phyloP scores from a whole-genome alignment of 2,888 invertebrate species.

The Cantharis lateralis region DNA sequence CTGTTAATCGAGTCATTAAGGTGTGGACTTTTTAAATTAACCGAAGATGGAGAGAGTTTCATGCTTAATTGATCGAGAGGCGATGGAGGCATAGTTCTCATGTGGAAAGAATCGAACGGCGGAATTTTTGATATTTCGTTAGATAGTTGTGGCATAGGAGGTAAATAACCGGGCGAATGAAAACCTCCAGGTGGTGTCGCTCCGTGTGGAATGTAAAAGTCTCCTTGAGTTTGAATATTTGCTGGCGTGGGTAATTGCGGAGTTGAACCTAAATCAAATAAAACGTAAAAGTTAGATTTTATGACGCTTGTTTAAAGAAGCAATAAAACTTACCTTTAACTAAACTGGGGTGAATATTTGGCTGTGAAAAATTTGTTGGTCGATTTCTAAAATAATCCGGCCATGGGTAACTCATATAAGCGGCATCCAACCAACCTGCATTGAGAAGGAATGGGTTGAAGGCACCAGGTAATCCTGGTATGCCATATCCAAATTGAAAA shows the following conservation, averaged over 20 bases:
- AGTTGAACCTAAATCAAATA: constrained; percentile 55
- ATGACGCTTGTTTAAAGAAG: not conserved
- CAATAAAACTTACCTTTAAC: constrained; percentile 63
- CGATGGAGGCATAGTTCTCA: constrained; percentile 41
- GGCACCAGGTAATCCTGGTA: constrained; percentile 65
- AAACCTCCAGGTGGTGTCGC: constrained; percentile 32
- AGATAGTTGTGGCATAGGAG: constrained; percentile 64
- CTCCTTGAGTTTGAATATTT: constrained; percentile 35
- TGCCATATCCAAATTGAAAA: constrained; percentile 76
- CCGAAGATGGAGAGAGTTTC: constrained; percentile 62
- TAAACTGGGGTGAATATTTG: constrained; percentile 58
- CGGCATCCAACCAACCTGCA: constrained; percentile 84
- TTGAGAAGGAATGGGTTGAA: constrained; percentile 81
- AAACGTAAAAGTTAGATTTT: constrained; percentile 18
- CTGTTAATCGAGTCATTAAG: constrained; percentile 38
- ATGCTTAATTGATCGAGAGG: constrained; percentile 48
- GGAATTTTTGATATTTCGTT: constrained; percentile 53
- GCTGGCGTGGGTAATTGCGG: constrained; percentile 49
- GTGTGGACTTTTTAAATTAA: constrained; percentile 63
- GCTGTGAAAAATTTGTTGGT: constrained; percentile 50
- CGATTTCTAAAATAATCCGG: constrained; percentile 71
- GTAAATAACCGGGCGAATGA: constrained; percentile 52
- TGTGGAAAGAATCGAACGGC: constrained; percentile 45
- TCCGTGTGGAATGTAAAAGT: constrained; percentile 38
- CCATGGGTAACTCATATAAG: constrained; percentile 76